Percentiles rank a stretch among this genome's conserved stretches.
Evolutionary conservation across 2,113 vertebrate genomes (phyloP).

Genomic region (Cygnus buccinator): DNA sequence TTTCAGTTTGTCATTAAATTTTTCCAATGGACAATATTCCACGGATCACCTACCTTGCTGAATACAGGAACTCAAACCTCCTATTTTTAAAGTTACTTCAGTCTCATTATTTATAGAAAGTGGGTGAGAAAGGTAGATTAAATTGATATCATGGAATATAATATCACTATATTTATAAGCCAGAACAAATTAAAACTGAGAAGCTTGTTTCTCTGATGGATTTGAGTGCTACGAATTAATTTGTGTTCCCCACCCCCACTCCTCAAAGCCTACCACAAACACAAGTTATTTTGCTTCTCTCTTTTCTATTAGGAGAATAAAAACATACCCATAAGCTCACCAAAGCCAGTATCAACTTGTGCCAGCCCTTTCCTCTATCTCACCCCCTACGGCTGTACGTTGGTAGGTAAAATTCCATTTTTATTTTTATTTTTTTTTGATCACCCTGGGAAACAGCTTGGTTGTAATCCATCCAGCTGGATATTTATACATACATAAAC

Average conservation of each 20-base stretch:
- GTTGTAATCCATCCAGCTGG: not conserved
- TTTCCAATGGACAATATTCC: not conserved
- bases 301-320: not conserved
- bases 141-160: not conserved
- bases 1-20: not conserved
- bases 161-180: not conserved
- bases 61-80: not conserved
- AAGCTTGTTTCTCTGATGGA: not conserved
- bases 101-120: not conserved
- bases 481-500: not conserved
- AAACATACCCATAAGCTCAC: not conserved
- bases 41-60: not conserved
- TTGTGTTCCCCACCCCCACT: not conserved
- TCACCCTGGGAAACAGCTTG: not conserved
- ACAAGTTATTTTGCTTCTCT: not conserved
- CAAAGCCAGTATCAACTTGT: not conserved
- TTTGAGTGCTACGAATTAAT: not conserved
- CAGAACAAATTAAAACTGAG: not conserved
- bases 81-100: not conserved
- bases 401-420: not conserved
- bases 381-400: not conserved
- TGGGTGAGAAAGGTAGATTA: not conserved
- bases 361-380: not conserved
- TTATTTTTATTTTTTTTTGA: not conserved
- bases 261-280: not conserved